Evolutionary conservation across 2,888 invertebrate genomes (phyloP), one percentile per base, ranked within the genome.

Genomic region (Cerceris ruficornis): DNA sequence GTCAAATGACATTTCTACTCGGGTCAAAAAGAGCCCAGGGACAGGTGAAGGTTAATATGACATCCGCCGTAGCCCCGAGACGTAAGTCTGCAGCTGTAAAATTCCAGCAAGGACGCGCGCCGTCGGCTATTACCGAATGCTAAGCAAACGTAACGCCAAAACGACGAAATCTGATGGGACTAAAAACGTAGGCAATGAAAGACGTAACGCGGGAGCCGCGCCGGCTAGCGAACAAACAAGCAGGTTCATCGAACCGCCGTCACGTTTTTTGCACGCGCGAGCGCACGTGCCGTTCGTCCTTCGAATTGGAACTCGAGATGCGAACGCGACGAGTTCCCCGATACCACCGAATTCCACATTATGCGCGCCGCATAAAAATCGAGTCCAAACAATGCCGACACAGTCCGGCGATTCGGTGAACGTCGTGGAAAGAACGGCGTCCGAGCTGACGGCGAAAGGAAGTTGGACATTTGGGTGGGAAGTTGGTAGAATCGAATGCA

Each of bases 191-290:
- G 67, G 46, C 60, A 50, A 64, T 7, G 14, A 52, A 57, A 14
- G 54, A 49, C 46, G 68, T 14, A 67, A 72, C 55, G 46, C 61
- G 55, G 68, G n/a, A 50, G 57, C 55, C 13, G 4, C 8, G 59
- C 60, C 50, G 50, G 2, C 28, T 28, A 28, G 28, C 4, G 28
- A 28, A 28, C 28, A 28, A 54, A 71, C 60, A 69, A 60, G 65
- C 76, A 62, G 42, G 81, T 80, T 81, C 76, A 71, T 68, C 66
- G 74, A 81, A 75, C 69, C 59, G 61, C 50, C 61, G 64, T 83
- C 83, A 84, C 74, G 79, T 84, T 85, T 84, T 84, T 75, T 59
- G 65, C 59, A 46, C n/a, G 28, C 69, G 60, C 60, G 39, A 57
- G 55, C 39, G 64, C 75, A 77, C 75, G 77, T 79, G 83, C 61